Percentiles rank a stretch among this genome's conserved stretches.
phyloP scores from a whole-genome alignment of 2,113 vertebrate genomes.

The Pholis gunnellus region DNA sequence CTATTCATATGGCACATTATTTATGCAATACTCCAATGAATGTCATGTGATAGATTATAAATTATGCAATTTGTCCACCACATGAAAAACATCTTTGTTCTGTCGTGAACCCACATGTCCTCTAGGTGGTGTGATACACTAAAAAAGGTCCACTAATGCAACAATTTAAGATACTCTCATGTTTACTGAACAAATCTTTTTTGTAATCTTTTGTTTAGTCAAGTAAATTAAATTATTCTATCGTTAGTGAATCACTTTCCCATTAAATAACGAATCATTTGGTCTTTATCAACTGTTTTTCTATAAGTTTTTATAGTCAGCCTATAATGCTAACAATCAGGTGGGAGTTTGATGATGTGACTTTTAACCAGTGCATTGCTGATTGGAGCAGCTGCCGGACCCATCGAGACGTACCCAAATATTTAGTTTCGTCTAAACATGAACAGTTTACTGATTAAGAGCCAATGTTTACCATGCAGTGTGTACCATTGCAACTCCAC shows the following conservation, averaged over 20 bases:
- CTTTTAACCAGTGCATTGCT: not conserved
- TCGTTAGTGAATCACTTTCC: not conserved
- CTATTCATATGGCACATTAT: not conserved
- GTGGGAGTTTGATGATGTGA: not conserved
- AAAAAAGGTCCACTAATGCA: not conserved
- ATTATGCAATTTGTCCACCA: not conserved
- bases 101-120: constrained; percentile 14
- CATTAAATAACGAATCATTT: not conserved
- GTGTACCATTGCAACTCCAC: not conserved
- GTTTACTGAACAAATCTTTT: not conserved
- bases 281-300: not conserved
- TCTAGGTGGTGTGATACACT: constrained; percentile 36
- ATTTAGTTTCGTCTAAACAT: constrained; percentile 30
- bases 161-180: not conserved
- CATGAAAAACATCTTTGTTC: not conserved
- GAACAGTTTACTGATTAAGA: not conserved
- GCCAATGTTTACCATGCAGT: not conserved
- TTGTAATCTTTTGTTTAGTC: not conserved
- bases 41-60: not conserved
- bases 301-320: not conserved
- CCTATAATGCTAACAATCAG: not conserved
- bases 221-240: not conserved
- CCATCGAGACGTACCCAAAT: not conserved
- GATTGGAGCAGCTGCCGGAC: not conserved
- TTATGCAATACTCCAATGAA: not conserved